phyloP scores from a whole-genome alignment of 23 tunicate species.

The Aplidium turbinatum region DNA sequence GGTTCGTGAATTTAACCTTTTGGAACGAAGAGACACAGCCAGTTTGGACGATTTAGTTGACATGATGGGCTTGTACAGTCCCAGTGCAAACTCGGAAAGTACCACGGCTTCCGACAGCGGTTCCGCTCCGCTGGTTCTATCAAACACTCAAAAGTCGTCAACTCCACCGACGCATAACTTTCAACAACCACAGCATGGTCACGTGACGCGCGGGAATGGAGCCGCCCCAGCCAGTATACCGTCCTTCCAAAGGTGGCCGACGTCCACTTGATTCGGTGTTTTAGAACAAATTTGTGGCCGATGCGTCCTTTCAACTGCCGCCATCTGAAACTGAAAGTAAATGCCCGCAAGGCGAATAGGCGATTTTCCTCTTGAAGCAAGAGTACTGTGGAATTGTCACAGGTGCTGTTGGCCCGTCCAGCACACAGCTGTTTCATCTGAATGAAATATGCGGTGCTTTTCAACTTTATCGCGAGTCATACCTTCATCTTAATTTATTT shows the following conservation, averaged over 20 bases:
- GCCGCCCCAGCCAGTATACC: conserved; percentile 26
- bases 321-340: too few species aligned
- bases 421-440: too few species aligned
- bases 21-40: conserved; percentile 59
- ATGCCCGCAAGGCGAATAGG: too few species aligned
- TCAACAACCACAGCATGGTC: conserved; percentile 15
- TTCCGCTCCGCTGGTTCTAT: neutral
- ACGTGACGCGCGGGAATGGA: conserved; percentile 44
- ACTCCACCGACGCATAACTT: neutral
- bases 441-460: too few species aligned
- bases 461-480: too few species aligned
- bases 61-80: conserved; percentile 44
- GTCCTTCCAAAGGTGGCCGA: conserved; percentile 49
- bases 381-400: too few species aligned
- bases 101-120: neutral
- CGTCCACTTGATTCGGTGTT: conserved; percentile 21
- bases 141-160: neutral
- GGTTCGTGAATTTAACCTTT: conserved; percentile 71
- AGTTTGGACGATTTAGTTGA: conserved; percentile 81
- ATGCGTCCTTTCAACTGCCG: too few species aligned
- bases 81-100: conserved; percentile 18
- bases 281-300: neutral
- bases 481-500: too few species aligned
- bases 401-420: too few species aligned
- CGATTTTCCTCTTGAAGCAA: too few species aligned